Conservation (phyloP, 1,140 invertebrate species). For the Drosophila simulans region DNA sequence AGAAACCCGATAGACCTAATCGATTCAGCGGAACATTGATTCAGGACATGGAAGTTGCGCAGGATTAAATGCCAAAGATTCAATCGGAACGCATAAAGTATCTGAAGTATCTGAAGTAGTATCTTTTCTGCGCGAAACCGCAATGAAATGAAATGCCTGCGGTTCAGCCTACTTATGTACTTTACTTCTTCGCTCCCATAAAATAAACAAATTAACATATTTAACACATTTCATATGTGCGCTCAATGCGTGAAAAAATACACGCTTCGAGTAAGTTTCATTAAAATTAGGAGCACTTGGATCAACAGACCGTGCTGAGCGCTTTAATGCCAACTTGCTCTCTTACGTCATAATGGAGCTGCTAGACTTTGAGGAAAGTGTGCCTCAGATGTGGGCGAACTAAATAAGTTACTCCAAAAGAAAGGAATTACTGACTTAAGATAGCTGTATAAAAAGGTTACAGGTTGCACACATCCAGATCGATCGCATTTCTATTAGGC, state of each 20-base stretch:
- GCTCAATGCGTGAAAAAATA: conserved; percentile 8
- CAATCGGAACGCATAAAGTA: not conserved
- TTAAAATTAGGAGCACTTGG: conserved; percentile 3
- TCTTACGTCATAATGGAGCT: too few relatives aligned
- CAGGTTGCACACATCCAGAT: not conserved
- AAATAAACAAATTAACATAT: conserved; percentile 9
- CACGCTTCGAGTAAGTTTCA: not conserved
- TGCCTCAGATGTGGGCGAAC: too few relatives aligned
- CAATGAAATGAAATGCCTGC: conserved; percentile 2
- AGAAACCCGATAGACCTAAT: not conserved
- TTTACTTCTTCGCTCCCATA: not conserved
- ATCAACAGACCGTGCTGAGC: not conserved
- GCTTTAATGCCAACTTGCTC: not conserved
- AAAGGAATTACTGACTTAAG: not conserved
- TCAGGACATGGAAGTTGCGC: not conserved
- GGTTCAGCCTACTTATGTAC: not conserved
- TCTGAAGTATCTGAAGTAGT: not conserved
- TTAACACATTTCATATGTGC: conserved; percentile 4
- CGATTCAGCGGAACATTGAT: too few relatives aligned
- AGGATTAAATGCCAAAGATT: not conserved
- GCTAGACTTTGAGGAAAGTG: too few relatives aligned
- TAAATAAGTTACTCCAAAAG: too few relatives aligned
- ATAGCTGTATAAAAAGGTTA: not conserved
- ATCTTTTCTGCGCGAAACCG: not conserved
- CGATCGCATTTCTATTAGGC: not conserved